Base-by-base conservation (phyloP, 2,113 vertebrate species). In the Herpetotheres cachinnans region DNA sequence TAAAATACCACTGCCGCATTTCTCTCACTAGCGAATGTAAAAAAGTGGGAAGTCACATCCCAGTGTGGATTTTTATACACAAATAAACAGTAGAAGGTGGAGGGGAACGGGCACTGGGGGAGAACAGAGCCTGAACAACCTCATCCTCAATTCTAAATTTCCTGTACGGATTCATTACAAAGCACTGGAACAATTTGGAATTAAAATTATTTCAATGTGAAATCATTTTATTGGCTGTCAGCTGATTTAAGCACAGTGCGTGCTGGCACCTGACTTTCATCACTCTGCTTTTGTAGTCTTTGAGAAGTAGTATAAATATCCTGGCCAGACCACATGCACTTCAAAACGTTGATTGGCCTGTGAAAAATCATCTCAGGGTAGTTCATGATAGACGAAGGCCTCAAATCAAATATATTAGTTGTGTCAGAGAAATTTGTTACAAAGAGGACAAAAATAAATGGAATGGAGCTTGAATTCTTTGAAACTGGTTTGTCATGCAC, bases 61-160 rank as follows among this genome's bases (percentile, higher is more conserved):
- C 27, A 14, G 1, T 7, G 11, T 4, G 32, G 7, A 1, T 2
- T 20, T 61, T 87, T 34, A 25, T 40, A 49, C 0, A 4, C 11
- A 82, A 52, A 49, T 38, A 30, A 65, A 13, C 3, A 52, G 62
- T 40, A 47, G 17, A 74, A 65, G 25, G 18, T 71, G 25, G 25
- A 83, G 19, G 7, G 34, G 13, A 66, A 62, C 30, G 17, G 86
- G 9, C 34, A 16, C 18, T 29, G 5, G 56, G 49, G 40, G 20
- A 79, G 16, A 61, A 47, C 18, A 89, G 49, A 63, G 13, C 54
- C 36, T 72, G 34, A 81, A 19, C 54, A 34, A 47, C 46, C 58
- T 36, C 54, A 38, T 82, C n/a, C 16, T 82, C 9, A 0, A 36
- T 78, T 59, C 7, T 13, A 79, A 0, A 26, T 63, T 82, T 82